Percentiles rank a stretch among this genome's conserved stretches.
These are phyloP conservation scores for Psilopogon haemacephalus DNA, from an alignment of 2,113 vertebrate species.

Conservation along the genomic window DNA sequence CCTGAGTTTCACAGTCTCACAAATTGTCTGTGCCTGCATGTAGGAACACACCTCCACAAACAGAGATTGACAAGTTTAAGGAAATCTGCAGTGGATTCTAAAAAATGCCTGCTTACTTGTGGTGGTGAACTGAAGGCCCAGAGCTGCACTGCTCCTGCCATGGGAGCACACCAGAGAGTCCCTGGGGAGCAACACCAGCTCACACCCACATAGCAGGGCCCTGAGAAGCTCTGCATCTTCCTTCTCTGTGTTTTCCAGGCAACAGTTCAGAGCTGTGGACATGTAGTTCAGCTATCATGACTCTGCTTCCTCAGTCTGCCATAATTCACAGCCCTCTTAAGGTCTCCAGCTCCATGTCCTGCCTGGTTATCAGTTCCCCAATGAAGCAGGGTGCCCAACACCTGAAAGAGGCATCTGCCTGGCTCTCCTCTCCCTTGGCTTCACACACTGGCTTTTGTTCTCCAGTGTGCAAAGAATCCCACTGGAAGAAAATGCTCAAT, in stretches of 20 bases:
- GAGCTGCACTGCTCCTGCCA: not conserved
- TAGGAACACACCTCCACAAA: not conserved
- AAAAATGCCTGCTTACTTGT: not conserved
- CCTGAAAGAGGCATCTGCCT: rapidly evolving
- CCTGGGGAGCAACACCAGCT: not conserved
- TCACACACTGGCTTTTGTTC: not conserved
- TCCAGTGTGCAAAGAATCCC: not conserved
- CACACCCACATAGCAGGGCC: not conserved
- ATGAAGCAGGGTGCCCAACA: not conserved
- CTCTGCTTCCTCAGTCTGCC: not conserved
- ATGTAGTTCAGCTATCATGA: not conserved
- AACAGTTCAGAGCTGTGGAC: not conserved
- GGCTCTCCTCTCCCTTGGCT: not conserved
- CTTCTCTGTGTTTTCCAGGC: not conserved
- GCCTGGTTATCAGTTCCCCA: not conserved
- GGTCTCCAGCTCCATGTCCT: not conserved
- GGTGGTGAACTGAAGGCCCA: not conserved
- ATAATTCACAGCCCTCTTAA: not conserved
- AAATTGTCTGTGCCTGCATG: not conserved
- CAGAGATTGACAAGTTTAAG: not conserved
- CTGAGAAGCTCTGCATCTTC: rapidly evolving
- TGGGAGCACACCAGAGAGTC: rapidly evolving
- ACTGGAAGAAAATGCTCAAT: not conserved
- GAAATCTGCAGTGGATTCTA: not conserved
- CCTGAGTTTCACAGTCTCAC: not conserved